These are phyloP conservation scores for Coecobrya sp. DNA, from an alignment of 2,888 invertebrate genomes.

Conservation along the genomic window DNA sequence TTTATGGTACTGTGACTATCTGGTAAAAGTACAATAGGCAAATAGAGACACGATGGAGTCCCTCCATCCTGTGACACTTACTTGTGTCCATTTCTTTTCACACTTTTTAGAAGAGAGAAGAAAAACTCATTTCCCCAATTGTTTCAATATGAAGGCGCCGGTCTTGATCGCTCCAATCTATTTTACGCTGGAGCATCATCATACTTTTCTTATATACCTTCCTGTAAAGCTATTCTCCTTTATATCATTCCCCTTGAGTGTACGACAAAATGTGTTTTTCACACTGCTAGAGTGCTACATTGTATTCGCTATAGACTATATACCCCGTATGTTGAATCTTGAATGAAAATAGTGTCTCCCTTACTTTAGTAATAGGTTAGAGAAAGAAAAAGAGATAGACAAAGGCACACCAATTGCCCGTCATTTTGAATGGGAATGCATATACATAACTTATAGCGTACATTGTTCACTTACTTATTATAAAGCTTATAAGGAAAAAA, in stretches of 20 bases:
- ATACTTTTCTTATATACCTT: constrained; percentile 54
- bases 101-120: constrained; percentile 37
- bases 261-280: constrained; percentile 53
- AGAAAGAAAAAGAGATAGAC: constrained; percentile 26
- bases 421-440: constrained; percentile 71
- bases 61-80: background rate
- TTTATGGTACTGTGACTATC: background rate
- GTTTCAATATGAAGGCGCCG: constrained; percentile 86
- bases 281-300: background rate
- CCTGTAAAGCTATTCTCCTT: background rate
- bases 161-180: constrained; percentile 86
- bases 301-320: background rate
- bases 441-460: constrained; percentile 46
- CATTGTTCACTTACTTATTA: constrained; percentile 4
- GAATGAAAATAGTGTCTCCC: background rate
- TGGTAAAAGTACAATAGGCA: background rate
- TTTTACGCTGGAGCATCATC: constrained; percentile 79
- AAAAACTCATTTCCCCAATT: constrained; percentile 83
- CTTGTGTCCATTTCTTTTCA: constrained; percentile 67
- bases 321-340: no score
- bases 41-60: background rate
- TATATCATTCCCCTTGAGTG: constrained; percentile 30
- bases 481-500: constrained; percentile 2
- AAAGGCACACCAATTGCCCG: constrained; percentile 76
- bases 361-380: background rate